These are phyloP conservation scores for Polypterus bichir DNA, from an alignment of 2,113 vertebrate species.

Conservation along the genomic window DNA sequence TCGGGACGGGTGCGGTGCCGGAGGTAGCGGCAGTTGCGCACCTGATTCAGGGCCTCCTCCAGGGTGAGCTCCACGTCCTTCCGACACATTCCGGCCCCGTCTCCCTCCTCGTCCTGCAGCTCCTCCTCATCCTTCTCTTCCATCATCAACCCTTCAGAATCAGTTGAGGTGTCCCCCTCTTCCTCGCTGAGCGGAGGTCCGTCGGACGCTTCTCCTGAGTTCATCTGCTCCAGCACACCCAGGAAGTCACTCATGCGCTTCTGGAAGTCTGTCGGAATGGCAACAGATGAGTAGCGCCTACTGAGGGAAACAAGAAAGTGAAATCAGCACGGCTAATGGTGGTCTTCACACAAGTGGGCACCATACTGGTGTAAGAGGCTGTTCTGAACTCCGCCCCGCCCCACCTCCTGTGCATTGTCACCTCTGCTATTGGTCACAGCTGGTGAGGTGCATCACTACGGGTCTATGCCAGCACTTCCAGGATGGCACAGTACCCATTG, in stretches of 20 bases:
- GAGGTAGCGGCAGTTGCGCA: not conserved
- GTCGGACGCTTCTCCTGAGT: not conserved
- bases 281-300: not conserved
- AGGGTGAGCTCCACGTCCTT: not conserved
- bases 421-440: no score
- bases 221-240: not conserved
- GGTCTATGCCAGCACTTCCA: no score
- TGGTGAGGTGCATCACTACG: no score
- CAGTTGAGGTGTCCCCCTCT: not conserved
- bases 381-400: no score
- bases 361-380: no score
- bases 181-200: not conserved
- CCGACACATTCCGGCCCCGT: not conserved
- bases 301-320: no score
- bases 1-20: not conserved
- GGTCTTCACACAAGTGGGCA: no score
- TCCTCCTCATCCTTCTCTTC: not conserved
- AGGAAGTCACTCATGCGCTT: conserved; percentile 1
- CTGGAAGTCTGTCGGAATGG: not conserved
- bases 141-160: no score
- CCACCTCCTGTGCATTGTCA: no score
- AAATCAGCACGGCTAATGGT: no score
- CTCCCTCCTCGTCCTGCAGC: not conserved
- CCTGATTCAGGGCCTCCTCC: not conserved
- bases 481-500: no score